Conservation (phyloP, 2,113 vertebrate species). For the Serinus canaria region DNA sequence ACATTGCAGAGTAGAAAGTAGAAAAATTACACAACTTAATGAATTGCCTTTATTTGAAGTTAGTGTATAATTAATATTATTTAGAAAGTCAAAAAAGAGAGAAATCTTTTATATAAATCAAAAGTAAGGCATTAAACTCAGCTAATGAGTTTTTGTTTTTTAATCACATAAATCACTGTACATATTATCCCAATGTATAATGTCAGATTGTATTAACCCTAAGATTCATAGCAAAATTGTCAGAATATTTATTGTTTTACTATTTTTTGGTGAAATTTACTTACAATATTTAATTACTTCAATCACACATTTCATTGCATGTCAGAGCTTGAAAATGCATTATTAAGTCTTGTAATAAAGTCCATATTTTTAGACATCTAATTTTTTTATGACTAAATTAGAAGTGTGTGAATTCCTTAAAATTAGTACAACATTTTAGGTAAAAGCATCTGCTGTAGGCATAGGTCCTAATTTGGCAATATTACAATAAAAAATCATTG, state of each 20-base stretch:
- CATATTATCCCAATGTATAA: not conserved
- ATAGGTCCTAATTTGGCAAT: not conserved
- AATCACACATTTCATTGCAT: constrained; percentile 4
- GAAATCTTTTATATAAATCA: constrained; percentile 20
- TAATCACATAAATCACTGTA: constrained; percentile 38
- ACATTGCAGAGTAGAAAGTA: not conserved
- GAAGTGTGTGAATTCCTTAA: constrained; percentile 3
- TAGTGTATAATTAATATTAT: constrained; percentile 5
- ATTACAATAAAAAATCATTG: not conserved
- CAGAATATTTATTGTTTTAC: not conserved
- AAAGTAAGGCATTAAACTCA: constrained; percentile 29
- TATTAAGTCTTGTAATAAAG: not conserved
- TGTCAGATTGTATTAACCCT: not conserved
- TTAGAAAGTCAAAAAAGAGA: not conserved
- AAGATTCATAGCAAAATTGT: not conserved
- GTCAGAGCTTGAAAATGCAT: constrained; percentile 37
- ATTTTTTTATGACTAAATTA: constrained; percentile 50
- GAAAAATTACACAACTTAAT: constrained; percentile 6
- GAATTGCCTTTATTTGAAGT: constrained; percentile 69
- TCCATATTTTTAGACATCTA: not conserved
- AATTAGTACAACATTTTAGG: not conserved
- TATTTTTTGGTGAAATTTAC: constrained; percentile 10
- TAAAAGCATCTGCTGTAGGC: not conserved
- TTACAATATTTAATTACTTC: constrained; percentile 4
- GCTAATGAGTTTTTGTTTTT: constrained; percentile 10